Evolutionary conservation across 2,888 invertebrate species (phyloP).

Genomic region (Agrotis clavis): DNA sequence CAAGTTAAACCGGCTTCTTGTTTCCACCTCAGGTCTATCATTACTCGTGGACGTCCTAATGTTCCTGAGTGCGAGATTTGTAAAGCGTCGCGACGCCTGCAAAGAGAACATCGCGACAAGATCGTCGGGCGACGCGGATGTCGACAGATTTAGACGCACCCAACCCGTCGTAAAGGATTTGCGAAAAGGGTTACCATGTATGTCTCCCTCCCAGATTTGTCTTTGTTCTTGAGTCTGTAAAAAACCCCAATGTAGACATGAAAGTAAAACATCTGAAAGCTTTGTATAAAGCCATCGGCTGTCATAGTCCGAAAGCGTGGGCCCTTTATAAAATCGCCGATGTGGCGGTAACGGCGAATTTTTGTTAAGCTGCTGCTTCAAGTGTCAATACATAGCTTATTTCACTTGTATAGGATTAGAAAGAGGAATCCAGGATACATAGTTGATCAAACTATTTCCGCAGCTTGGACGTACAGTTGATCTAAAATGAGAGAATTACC

Average conservation of each 20-base stretch:
- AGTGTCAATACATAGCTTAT: background rate
- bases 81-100: conserved; percentile 68
- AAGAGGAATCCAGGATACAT: background rate
- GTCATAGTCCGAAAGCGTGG: background rate
- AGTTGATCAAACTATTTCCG: background rate
- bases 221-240: conserved; percentile 1
- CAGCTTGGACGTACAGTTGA: conserved; percentile 7
- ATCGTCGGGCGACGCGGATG: conserved; percentile 81
- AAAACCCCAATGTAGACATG: background rate
- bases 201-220: conserved; percentile 32
- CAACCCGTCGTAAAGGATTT: conserved; percentile 70
- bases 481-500: conserved; percentile 34
- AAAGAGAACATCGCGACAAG: conserved; percentile 71
- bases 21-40: conserved; percentile 52
- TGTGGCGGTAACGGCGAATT: background rate
- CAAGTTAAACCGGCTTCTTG: conserved; percentile 38
- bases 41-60: conserved; percentile 60
- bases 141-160: conserved; percentile 82
- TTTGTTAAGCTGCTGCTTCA: background rate
- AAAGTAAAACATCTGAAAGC: background rate
- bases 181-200: conserved; percentile 62
- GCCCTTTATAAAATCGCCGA: background rate
- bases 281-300: background rate
- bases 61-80: conserved; percentile 59
- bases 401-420: background rate